A percentile compares a stretch with the other conserved stretches of the same genome.
These are phyloP conservation scores for Pedetes capensis DNA, from an alignment of 2,113 vertebrate genomes.

Conservation along the genomic window DNA sequence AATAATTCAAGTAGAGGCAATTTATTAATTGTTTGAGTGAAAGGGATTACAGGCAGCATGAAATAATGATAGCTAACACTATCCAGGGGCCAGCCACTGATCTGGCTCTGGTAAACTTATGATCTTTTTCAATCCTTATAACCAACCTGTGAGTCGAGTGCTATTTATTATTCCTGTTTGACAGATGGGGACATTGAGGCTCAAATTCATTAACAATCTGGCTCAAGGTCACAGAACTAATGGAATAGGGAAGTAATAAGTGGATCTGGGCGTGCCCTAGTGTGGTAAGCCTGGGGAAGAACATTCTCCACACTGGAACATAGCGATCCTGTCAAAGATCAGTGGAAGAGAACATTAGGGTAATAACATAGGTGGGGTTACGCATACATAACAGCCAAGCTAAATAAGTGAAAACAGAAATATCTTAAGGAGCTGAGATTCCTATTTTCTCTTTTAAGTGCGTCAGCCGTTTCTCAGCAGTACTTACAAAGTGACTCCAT, in stretches of 20 bases:
- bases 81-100: not conserved
- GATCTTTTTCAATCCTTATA: not conserved
- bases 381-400: not conserved
- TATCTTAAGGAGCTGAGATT: not conserved
- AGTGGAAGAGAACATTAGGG: not conserved
- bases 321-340: not conserved
- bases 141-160: not conserved
- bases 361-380: not conserved
- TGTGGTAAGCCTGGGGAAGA: not conserved
- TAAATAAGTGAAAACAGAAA: not conserved
- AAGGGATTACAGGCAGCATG: not conserved
- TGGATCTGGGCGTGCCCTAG: not conserved
- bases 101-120: not conserved
- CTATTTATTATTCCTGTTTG: not conserved
- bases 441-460: not conserved
- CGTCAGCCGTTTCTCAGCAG: not conserved
- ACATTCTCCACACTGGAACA: not conserved
- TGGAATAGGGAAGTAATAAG: too few species aligned
- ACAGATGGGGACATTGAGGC: not conserved
- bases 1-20: not conserved
- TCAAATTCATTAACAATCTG: not conserved
- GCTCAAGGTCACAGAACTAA: not conserved
- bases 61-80: not conserved
- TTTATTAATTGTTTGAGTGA: not conserved
- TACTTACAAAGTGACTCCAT: not conserved